Evolutionary conservation across 2,888 invertebrate species (phyloP).

Genomic region (Oconnorella tubifera): DNA sequence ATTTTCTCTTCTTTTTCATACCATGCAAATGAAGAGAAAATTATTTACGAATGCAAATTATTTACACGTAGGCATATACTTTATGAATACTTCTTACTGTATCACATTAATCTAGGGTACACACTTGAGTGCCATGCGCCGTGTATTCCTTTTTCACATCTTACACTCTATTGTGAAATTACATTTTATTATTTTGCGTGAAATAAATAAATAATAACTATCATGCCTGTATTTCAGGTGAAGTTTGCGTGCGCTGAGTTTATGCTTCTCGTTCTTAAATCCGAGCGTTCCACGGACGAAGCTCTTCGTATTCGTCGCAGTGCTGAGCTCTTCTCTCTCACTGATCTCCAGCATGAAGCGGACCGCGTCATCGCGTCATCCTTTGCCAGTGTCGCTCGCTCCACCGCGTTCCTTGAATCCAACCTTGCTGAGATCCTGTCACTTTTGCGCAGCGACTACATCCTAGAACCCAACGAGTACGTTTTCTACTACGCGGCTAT

Average conservation of each 20-base stretch:
- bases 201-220: too few species aligned
- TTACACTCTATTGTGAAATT: too few species aligned
- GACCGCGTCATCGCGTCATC: constrained; percentile 17
- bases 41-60: too few species aligned
- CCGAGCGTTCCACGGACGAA: constrained; percentile 17
- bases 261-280: constrained; percentile 23
- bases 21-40: too few species aligned
- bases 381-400: constrained; percentile 19
- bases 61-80: too few species aligned
- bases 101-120: too few species aligned
- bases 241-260: constrained; percentile 25
- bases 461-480: constrained; percentile 19
- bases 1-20: too few species aligned
- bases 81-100: too few species aligned
- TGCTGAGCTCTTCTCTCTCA: constrained; percentile 23
- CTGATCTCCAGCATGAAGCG: constrained; percentile 23
- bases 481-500: constrained; percentile 26
- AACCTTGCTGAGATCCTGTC: constrained; percentile 9
- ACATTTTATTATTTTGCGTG: too few species aligned
- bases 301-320: constrained; percentile 23
- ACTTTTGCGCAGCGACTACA: constrained; percentile 21
- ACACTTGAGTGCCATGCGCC: too few species aligned
- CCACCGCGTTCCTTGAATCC: constrained; percentile 23
- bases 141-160: too few species aligned
- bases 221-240: too few species aligned